A percentile compares a stretch with the other conserved stretches of the same genome.
Conservation (phyloP, 1,140 invertebrate genomes). For the Hestina assimilis region DNA sequence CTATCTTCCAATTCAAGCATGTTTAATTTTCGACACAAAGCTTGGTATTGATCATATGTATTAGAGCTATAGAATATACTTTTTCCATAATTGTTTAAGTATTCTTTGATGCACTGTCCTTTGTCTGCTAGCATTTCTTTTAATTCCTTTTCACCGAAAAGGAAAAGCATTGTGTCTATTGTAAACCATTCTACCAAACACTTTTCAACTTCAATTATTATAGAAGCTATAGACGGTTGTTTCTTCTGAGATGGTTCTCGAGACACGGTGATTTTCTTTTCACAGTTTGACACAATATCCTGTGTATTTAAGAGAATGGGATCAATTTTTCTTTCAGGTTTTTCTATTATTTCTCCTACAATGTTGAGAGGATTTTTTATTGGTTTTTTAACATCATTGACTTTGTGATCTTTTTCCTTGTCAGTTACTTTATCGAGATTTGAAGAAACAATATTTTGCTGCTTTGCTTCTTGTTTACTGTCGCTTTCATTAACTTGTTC, state of each 20-base stretch:
- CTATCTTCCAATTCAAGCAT: constrained; percentile 78
- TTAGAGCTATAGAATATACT: constrained; percentile 65
- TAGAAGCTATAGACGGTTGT: constrained; percentile 45
- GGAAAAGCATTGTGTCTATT: constrained; percentile 78
- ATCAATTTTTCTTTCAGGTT: constrained; percentile 58
- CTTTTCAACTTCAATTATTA: constrained; percentile 75
- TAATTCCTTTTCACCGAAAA: constrained; percentile 79
- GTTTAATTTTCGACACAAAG: constrained; percentile 78
- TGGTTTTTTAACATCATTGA: constrained; percentile 29
- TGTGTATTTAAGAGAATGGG: constrained; percentile 47
- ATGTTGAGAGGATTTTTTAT: constrained; percentile 55
- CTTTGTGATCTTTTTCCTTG: neutral
- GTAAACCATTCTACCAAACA: constrained; percentile 80
- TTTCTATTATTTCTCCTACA: constrained; percentile 67
- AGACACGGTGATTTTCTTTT: constrained; percentile 1
- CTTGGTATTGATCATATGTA: constrained; percentile 76
- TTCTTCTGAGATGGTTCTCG: constrained; percentile 29
- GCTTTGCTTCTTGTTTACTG: neutral
- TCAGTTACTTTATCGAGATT: neutral
- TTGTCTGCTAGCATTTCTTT: constrained; percentile 79
- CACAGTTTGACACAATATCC: neutral
- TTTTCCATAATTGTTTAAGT: constrained; percentile 73
- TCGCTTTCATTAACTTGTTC: neutral
- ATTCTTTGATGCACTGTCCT: constrained; percentile 76
- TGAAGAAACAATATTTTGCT: neutral